These are phyloP conservation scores for Adelosebastes latens DNA, from an alignment of 2,797 vertebrate species.

Conservation along the genomic window DNA sequence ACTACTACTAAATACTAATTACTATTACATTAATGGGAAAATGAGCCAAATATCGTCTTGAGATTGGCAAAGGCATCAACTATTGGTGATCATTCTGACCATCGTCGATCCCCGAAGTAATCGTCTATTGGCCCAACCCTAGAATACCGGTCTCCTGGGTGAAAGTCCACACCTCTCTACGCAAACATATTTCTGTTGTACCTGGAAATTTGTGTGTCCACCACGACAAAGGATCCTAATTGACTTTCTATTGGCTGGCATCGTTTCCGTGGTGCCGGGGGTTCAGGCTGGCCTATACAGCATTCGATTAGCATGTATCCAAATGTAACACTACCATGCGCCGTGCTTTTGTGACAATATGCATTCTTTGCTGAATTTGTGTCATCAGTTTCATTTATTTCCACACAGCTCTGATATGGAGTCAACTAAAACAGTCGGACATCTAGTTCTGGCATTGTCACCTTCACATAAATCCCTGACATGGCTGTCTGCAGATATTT, in stretches of 20 bases:
- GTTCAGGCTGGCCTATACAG: background rate
- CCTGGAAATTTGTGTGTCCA: rapidly evolving
- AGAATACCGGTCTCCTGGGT: too few relatives aligned
- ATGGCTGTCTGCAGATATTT: slow-evolving; percentile 75
- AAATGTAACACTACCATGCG: background rate
- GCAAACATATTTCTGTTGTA: too few relatives aligned
- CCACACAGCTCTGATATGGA: slow-evolving; percentile 36
- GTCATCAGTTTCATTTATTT: slow-evolving; percentile 48
- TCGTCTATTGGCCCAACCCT: rapidly evolving
- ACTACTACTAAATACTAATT: too few relatives aligned
- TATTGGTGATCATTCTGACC: too few relatives aligned
- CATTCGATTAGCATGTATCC: background rate
- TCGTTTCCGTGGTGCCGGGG: background rate
- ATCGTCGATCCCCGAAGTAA: rapidly evolving
- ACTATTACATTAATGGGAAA: too few relatives aligned
- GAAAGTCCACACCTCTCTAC: rapidly evolving
- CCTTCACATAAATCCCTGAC: slow-evolving; percentile 80
- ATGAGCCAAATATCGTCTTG: too few relatives aligned
- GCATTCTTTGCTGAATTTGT: slow-evolving; percentile 7
- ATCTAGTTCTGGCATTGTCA: slow-evolving; percentile 67
- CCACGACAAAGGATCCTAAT: background rate
- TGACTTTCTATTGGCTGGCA: background rate
- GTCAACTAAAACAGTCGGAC: slow-evolving; percentile 61
- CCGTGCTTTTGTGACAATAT: background rate
- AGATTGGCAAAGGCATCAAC: rapidly evolving